These are phyloP conservation scores for Oostethus manadensis DNA, from an alignment of 2,113 vertebrate species.

Conservation along the genomic window DNA sequence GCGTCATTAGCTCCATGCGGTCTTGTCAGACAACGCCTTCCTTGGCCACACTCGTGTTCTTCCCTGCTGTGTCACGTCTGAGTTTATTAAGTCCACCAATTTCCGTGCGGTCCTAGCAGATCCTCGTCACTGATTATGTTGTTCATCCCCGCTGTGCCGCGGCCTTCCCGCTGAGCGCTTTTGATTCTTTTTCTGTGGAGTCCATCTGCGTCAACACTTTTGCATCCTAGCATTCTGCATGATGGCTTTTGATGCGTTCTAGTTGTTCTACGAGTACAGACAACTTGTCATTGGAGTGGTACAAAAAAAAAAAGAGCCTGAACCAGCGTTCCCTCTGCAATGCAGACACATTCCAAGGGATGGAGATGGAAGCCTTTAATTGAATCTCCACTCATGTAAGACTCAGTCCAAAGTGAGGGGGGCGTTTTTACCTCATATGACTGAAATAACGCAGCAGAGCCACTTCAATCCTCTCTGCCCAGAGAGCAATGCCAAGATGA, in stretches of 20 bases:
- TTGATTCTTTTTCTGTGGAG: neutral
- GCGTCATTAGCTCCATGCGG: neutral
- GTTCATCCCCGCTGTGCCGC: neutral
- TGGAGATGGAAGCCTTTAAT: conserved; percentile 38
- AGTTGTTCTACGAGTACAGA: neutral
- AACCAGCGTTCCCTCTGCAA: conserved; percentile 24
- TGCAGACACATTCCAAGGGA: conserved; percentile 21
- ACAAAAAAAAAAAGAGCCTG: conserved; percentile 1
- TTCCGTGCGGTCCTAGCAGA: neutral
- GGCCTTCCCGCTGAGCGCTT: conserved; percentile 4
- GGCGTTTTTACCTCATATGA: conserved; percentile 8
- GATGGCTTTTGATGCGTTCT: neutral
- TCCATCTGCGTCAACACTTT: conserved; percentile 1
- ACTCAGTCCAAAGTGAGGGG: conserved; percentile 14
- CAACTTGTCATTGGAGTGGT: neutral
- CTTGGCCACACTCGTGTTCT: neutral
- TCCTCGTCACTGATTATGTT: conserved; percentile 9
- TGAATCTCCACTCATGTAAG: conserved; percentile 52
- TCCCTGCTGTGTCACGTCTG: conserved; percentile 1
- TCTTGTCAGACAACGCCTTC: neutral
- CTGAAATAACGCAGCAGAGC: conserved; percentile 24
- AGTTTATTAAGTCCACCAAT: neutral
- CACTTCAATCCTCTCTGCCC: conserved; percentile 2
- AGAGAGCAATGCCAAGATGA: conserved; percentile 8
- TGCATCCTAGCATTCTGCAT: neutral